Conservation (phyloP, 1,140 invertebrate species). For the Bombus sibiricus region DNA sequence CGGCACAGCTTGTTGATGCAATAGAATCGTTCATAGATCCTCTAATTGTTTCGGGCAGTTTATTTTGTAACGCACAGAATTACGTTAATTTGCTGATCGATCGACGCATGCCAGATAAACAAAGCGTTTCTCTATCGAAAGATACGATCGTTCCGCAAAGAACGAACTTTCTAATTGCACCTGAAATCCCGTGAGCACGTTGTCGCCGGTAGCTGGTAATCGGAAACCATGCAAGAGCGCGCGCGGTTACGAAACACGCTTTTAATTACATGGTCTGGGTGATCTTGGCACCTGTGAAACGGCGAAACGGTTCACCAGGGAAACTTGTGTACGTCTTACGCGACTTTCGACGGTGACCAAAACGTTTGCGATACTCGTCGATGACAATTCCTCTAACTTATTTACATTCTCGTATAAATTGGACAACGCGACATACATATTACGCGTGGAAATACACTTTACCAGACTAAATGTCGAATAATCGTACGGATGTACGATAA, state of each 20-base stretch:
- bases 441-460: background rate
- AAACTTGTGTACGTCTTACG: background rate
- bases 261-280: constrained; percentile 67
- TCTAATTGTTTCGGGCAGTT: background rate
- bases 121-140: background rate
- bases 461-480: background rate
- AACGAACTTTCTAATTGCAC: constrained; percentile 33
- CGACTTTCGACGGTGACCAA: background rate
- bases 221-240: constrained; percentile 62
- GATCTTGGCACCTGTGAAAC: constrained; percentile 55
- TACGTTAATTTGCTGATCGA: background rate
- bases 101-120: background rate
- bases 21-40: background rate
- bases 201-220: constrained; percentile 60
- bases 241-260: constrained; percentile 63
- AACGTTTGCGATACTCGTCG: background rate
- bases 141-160: background rate
- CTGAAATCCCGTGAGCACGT: constrained; percentile 46
- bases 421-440: no score
- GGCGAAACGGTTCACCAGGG: constrained; percentile 24
- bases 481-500: background rate
- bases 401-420: no score
- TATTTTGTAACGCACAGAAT: background rate
- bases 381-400: background rate
- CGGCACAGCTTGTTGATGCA: no score